A percentile compares a stretch with the other conserved stretches of the same genome.
These are phyloP conservation scores for Sternarchorhynchus goeldii DNA, from an alignment of 2,797 vertebrate species.

Conservation along the genomic window DNA sequence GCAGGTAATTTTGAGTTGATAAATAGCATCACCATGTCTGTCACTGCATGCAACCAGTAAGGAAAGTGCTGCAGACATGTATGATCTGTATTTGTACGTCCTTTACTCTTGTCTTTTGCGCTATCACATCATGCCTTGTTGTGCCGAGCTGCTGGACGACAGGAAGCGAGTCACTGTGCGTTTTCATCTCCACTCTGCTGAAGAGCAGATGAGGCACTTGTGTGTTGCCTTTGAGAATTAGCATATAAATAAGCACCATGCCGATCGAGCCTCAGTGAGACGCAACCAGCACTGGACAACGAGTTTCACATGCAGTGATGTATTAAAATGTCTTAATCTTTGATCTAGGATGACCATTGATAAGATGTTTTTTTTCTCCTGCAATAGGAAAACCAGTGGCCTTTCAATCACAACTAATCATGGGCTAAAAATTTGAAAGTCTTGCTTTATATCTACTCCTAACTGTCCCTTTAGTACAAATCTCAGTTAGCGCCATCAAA, in stretches of 20 bases:
- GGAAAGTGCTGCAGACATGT: too few relatives aligned
- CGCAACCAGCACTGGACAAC: constrained; percentile 2
- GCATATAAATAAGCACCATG: constrained; percentile 53
- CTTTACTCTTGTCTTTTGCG: too few relatives aligned
- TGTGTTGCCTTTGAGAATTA: constrained; percentile 45
- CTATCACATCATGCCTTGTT: too few relatives aligned
- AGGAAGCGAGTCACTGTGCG: background rate
- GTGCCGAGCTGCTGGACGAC: background rate
- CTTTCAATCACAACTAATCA: background rate
- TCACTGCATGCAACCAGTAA: too few relatives aligned
- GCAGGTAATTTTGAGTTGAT: too few relatives aligned
- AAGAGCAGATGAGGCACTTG: constrained; percentile 22
- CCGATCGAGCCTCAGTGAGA: constrained; percentile 48
- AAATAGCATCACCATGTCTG: too few relatives aligned
- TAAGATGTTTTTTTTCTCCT: background rate
- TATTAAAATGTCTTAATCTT: background rate
- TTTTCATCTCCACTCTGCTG: constrained; percentile 21
- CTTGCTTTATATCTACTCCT: background rate
- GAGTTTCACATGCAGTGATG: background rate
- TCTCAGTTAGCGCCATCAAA: too few relatives aligned
- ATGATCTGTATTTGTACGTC: too few relatives aligned
- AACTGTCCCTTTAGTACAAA: too few relatives aligned
- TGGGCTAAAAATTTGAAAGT: background rate
- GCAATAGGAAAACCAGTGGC: background rate
- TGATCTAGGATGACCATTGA: background rate